Evolutionary conservation across 2,888 invertebrate genomes (phyloP).

Genomic region (Campopleginae sp.): DNA sequence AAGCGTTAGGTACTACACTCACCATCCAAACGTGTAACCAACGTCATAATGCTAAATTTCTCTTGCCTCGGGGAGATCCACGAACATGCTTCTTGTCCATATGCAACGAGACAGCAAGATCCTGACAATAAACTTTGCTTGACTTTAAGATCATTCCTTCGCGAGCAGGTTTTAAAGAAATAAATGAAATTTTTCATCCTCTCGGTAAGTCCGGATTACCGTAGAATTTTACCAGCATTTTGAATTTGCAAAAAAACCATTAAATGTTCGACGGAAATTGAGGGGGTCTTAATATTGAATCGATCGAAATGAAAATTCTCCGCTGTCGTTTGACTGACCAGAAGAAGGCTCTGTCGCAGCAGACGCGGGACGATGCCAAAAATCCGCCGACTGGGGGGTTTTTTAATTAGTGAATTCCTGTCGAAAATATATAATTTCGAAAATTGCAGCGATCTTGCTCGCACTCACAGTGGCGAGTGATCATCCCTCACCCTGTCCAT

Average conservation of each 20-base stretch:
- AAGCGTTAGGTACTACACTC: conserved; percentile 30
- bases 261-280: neutral
- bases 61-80: conserved; percentile 15
- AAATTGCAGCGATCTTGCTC: too few species aligned
- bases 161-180: neutral
- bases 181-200: neutral
- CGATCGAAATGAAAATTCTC: too few species aligned
- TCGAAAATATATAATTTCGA: too few species aligned
- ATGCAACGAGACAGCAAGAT: conserved; percentile 3
- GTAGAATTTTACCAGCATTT: neutral
- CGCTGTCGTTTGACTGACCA: too few species aligned
- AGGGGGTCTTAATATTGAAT: neutral
- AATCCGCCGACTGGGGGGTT: too few species aligned
- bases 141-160: conserved; percentile 1
- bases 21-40: conserved; percentile 28
- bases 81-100: conserved; percentile 17
- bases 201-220: neutral
- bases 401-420: too few species aligned
- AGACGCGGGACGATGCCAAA: too few species aligned
- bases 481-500: too few species aligned
- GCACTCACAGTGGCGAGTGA: too few species aligned
- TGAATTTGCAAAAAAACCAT: neutral
- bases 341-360: too few species aligned
- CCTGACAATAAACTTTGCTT: conserved; percentile 20
- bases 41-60: conserved; percentile 52